Evolutionary conservation across 2,888 invertebrate genomes (phyloP).

Genomic region (Neoascia interrupta): DNA sequence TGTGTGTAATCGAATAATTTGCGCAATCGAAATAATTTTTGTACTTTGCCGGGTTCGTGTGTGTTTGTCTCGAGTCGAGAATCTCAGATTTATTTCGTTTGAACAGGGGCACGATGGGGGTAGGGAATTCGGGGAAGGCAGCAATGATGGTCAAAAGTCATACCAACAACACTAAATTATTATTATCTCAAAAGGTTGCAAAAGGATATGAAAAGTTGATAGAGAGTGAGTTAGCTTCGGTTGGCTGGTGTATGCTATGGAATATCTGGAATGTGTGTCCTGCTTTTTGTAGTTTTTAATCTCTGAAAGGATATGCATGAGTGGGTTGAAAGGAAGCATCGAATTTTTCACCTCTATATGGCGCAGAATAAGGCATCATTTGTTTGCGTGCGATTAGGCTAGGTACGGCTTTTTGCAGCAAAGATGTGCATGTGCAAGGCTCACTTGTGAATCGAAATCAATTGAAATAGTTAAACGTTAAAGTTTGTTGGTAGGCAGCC

Average conservation of each 20-base stretch:
- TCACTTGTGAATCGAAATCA: too few relatives aligned
- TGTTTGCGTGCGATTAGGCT: slow-evolving; percentile 56
- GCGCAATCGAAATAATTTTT: slow-evolving; percentile 77
- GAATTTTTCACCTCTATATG: slow-evolving; percentile 40
- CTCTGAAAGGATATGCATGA: slow-evolving; percentile 48
- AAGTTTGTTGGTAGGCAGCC: too few relatives aligned
- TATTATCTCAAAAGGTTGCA: slow-evolving; percentile 81
- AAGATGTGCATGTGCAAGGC: too few relatives aligned
- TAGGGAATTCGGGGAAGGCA: slow-evolving; percentile 65
- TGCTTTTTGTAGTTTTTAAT: slow-evolving; percentile 51
- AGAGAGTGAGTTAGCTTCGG: background rate
- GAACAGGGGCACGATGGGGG: too few relatives aligned
- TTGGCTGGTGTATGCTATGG: background rate
- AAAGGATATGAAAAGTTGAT: slow-evolving; percentile 63
- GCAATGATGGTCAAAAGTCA: slow-evolving; percentile 80
- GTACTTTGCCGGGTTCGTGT: slow-evolving; percentile 62
- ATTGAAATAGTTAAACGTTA: too few relatives aligned
- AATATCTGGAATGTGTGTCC: slow-evolving; percentile 52
- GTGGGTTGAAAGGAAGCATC: slow-evolving; percentile 30
- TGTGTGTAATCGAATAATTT: slow-evolving; percentile 79
- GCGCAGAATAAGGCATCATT: slow-evolving; percentile 29
- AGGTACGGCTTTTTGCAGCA: too few relatives aligned
- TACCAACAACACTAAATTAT: slow-evolving; percentile 81
- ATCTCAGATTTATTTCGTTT: slow-evolving; percentile 57
- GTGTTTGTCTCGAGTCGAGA: slow-evolving; percentile 5